Base-by-base conservation (phyloP, 1,140 invertebrate genomes). In the Mya arenaria region DNA sequence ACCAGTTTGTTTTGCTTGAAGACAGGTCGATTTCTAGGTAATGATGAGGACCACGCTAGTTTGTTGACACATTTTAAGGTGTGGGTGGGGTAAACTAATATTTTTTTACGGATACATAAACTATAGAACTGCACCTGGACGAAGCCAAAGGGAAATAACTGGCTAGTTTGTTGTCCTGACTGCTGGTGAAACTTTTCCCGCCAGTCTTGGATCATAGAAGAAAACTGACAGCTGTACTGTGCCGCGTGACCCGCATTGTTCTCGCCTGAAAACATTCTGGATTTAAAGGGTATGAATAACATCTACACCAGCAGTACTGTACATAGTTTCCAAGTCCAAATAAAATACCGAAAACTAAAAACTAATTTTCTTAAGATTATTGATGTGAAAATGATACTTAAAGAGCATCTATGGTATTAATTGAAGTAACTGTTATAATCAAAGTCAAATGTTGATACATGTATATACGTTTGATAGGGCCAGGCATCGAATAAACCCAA, bases 141-240 rank as follows among this genome's bases (percentile, higher is more conserved):
- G 79, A 90, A 89, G 13, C 90, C 90, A 77, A 91, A 90, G 10
- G 88, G 90, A 36, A 89, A 88, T 1, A 28, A 39, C 13, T 72
- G 19, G 62, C 82, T 78, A 23, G 84, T 89, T 28, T 88, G 73
- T 41, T 82, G 77, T 19, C 52, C 36, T 28, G 89, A 88, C 5
- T 30, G 58, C 15, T 63, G 25, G 44, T 83, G 68, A 69, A 87
- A 89, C 28, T 75, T 77, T 6, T 80, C n/a, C 60, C 89, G 55
- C 89, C 89, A 90, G 30, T 86, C 80, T 0, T 52, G 58, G 23
- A 91, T 86, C 88, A 91, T 88, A 1, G 81, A 71, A 4, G 81
- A 72, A 80, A 90, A 89, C 48, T 86, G 87, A 71, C 90, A 90
- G 15, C 52, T 72, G 63, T 91, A 90, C 5, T 48, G 78, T 19